These are phyloP conservation scores for Alces alces DNA, from an alignment of 2,113 vertebrate species.

Conservation along the genomic window DNA sequence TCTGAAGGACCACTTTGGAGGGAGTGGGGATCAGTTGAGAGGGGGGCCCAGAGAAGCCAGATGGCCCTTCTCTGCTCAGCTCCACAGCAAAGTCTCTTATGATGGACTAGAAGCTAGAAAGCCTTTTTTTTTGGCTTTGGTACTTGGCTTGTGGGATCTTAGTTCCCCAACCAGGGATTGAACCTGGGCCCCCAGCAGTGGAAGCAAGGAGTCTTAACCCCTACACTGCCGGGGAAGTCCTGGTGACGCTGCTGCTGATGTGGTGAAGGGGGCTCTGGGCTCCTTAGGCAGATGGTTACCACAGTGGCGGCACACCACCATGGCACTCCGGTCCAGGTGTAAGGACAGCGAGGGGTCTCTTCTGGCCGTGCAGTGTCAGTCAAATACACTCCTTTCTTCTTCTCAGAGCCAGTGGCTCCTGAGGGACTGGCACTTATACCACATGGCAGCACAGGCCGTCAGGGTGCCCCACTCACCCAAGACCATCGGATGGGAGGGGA, in stretches of 20 bases:
- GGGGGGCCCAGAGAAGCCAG: accelerated
- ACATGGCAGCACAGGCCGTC: accelerated
- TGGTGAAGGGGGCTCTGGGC: not conserved
- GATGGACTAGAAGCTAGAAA: too few relatives aligned
- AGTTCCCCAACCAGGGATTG: not conserved
- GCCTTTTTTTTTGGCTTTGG: not conserved
- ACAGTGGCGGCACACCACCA: accelerated
- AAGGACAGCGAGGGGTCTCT: too few relatives aligned
- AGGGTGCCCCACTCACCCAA: not conserved
- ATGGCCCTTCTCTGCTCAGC: not conserved
- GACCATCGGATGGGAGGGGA: accelerated
- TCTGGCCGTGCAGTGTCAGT: accelerated
- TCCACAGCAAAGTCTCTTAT: not conserved
- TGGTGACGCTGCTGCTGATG: accelerated
- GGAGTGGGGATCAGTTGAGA: accelerated
- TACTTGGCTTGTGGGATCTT: not conserved
- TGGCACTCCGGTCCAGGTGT: too few relatives aligned
- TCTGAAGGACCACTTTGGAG: too few relatives aligned
- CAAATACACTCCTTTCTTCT: not conserved
- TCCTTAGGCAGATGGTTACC: too few relatives aligned
- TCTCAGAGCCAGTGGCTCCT: not conserved
- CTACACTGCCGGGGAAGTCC: not conserved
- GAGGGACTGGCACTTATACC: not conserved
- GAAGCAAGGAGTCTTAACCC: not conserved
- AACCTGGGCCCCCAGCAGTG: not conserved